Conservation (phyloP, 2,797 vertebrate species). For the Distichodus sexfasciatus region DNA sequence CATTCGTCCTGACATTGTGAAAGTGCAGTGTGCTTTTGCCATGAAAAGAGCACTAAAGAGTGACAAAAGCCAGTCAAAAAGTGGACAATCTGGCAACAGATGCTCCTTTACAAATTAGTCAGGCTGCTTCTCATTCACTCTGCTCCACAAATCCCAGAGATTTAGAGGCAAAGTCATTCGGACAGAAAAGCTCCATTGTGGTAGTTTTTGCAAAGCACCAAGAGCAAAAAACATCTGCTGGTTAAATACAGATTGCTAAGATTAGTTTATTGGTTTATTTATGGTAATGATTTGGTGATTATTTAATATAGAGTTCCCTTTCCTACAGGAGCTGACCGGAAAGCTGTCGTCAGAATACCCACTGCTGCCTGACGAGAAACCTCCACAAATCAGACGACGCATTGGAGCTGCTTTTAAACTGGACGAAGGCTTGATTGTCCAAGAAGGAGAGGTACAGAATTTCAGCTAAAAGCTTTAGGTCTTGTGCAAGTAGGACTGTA, state of each 20-base stretch:
- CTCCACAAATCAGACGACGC: constrained; percentile 81
- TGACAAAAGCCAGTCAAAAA: constrained; percentile 22
- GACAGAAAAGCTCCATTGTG: constrained; percentile 28
- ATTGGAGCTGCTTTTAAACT: constrained; percentile 87
- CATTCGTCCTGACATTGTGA: constrained; percentile 25
- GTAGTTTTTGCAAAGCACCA: neutral
- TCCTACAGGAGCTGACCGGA: constrained; percentile 86
- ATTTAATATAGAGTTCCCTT: neutral
- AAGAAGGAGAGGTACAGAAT: constrained; percentile 75
- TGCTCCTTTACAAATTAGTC: constrained; percentile 40
- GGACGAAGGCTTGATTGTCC: constrained; percentile 79
- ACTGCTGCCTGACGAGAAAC: constrained; percentile 80
- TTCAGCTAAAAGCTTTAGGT: neutral
- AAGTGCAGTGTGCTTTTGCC: constrained; percentile 38
- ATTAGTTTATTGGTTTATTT: neutral
- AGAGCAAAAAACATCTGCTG: constrained; percentile 36
- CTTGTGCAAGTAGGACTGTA: no score
- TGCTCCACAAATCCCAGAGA: constrained; percentile 21
- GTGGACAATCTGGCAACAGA: constrained; percentile 41
- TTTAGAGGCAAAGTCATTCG: constrained; percentile 23
- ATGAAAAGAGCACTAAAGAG: constrained; percentile 20
- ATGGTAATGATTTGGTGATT: neutral
- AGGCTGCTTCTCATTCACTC: constrained; percentile 35
- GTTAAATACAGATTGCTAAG: constrained; percentile 1
- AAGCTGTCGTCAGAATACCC: constrained; percentile 84